Base-by-base conservation (phyloP, 1,140 invertebrate genomes). In the Ceratosolen fusciceps region DNA sequence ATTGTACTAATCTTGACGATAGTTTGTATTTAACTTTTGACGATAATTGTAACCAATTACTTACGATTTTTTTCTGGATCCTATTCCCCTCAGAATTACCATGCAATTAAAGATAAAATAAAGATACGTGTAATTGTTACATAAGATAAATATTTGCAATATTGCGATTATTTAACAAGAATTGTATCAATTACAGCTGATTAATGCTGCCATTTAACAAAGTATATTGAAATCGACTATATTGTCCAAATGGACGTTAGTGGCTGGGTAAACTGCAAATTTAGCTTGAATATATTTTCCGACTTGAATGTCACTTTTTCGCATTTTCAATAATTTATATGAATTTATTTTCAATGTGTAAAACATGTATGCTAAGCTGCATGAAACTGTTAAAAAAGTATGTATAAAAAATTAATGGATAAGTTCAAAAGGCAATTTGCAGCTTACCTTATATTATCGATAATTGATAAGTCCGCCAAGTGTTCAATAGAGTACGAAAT, bases 381-480 rank as follows among this genome's bases (percentile, higher is more conserved):
- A n/a, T 67, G 21, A 54, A 67, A 34, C 49, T 70, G n/a, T 16
- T 47, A 70, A 21, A 65, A 31, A 34, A 65, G 49, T 49, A 73
- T 47, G 37, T 77, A 37, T 54, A 39, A 12, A 49, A 54, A 19
- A 47, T 52, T 58, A 54, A 56, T 49, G 29, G 29, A n/a, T 71
- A n/a, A 70, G 52, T 72, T 58, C 16, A 29, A 62, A 65, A 65
- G 56, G 24, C 9, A 52, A 65, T 52, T 73, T 79, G 68, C 31
- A 79, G 56, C 54, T 56, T 21, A 21, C 34, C 58, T 71, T 77
- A 67, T 60, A 60, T 74, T 79, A 74, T 78, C 76, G 74, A 29
- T 74, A 78, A 74, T 65, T 80, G 83, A 84, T 85, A 86, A 84
- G 87, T 87, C 87, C 87, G 87, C 87, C 84, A 87, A 87, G 87